Evolutionary conservation across 2,797 vertebrate genomes (phyloP).

Genomic region (Alectoris magna): DNA sequence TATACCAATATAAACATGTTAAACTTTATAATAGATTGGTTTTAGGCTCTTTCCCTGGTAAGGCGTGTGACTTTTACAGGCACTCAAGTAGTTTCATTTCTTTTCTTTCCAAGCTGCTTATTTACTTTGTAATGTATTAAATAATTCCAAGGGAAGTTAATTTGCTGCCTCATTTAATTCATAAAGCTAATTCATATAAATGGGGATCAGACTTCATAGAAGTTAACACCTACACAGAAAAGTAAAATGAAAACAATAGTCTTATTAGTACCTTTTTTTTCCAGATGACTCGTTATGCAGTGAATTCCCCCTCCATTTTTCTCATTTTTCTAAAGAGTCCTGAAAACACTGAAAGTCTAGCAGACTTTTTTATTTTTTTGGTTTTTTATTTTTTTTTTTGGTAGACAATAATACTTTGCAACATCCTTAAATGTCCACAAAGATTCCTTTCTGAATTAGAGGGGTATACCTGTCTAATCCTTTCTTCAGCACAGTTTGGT

Average conservation of each 20-base stretch:
- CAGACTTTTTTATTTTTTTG: neutral
- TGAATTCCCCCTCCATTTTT: neutral
- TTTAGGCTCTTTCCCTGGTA: neutral
- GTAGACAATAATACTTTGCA: neutral
- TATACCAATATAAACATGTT: neutral
- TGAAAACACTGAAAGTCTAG: neutral
- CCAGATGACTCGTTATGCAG: neutral
- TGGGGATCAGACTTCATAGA: neutral
- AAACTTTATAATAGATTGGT: neutral
- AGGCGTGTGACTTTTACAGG: neutral
- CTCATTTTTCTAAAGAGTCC: neutral
- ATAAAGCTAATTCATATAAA: neutral
- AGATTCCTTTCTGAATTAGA: neutral
- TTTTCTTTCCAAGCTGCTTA: constrained; percentile 1
- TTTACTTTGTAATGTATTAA: constrained; percentile 1
- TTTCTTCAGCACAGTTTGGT: neutral
- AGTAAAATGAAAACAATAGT: constrained; percentile 17
- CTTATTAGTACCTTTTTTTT: neutral
- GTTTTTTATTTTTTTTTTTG: neutral
- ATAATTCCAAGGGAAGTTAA: constrained; percentile 8
- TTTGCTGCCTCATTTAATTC: constrained; percentile 1
- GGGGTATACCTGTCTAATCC: neutral
- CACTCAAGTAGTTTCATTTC: neutral
- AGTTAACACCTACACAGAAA: neutral
- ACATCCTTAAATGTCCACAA: neutral